phyloP scores from a whole-genome alignment of 2,888 invertebrate genomes.

The Dasysyrphus tricinctus region DNA sequence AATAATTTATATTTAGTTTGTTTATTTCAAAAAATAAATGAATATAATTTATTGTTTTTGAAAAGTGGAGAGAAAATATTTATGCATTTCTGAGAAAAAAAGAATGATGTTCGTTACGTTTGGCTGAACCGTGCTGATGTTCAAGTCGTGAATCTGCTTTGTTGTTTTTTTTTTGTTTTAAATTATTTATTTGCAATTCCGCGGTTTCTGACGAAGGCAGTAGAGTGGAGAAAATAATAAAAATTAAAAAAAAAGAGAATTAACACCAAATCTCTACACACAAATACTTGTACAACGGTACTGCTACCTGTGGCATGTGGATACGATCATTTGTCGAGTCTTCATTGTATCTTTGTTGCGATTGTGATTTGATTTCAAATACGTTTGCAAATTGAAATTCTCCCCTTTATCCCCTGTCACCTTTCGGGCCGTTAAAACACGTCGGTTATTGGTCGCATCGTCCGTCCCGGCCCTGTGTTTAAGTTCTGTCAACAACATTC shows the following conservation, averaged over 20 bases:
- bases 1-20: neutral
- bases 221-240: slow-evolving; percentile 47
- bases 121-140: slow-evolving; percentile 56
- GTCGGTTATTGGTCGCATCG: neutral
- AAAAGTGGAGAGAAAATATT: neutral
- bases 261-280: slow-evolving; percentile 62
- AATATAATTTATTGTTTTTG: neutral
- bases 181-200: slow-evolving; percentile 53
- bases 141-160: slow-evolving; percentile 53
- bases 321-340: slow-evolving; percentile 52
- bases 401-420: neutral
- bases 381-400: slow-evolving; percentile 65
- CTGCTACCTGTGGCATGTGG: slow-evolving; percentile 72
- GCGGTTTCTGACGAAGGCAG: slow-evolving; percentile 65
- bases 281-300: slow-evolving; percentile 18
- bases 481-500: slow-evolving; percentile 62
- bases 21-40: slow-evolving; percentile 13
- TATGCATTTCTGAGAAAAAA: slow-evolving; percentile 22
- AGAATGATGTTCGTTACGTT: slow-evolving; percentile 65
- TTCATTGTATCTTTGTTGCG: slow-evolving; percentile 54
- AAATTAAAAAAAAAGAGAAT: slow-evolving; percentile 49
- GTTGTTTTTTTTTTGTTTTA: slow-evolving; percentile 33
- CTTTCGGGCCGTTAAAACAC: neutral
- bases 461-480: neutral
- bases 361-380: slow-evolving; percentile 37